Evolutionary conservation across 2,888 invertebrate species (phyloP), one percentile per base, ranked within the genome.

Genomic region (Balanococcus diminutus): DNA sequence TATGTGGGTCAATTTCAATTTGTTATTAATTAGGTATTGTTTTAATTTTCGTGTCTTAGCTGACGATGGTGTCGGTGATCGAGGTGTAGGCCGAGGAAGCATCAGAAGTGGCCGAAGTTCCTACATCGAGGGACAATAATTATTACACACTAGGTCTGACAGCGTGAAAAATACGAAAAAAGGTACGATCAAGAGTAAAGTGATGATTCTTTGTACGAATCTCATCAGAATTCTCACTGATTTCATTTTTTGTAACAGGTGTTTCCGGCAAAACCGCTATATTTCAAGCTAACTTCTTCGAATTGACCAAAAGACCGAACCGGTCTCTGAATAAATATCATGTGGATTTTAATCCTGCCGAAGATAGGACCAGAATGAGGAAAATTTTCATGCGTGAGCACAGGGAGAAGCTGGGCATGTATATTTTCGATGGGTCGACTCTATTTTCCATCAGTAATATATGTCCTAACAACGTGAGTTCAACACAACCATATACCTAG

Each of bases 261-360:
- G n/a, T 14, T 0, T 19, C 32, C 22, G 83, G 83, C 1, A 31
- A 32, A 8, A 61, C 9, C 9, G 31, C 32, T 0, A 56, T n/a
- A 0, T 25, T 83, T 4, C n/a, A 28, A 22, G 25, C 83, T 0
- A 83, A 83, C 61, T 56, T 61, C 31, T 83, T 83, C 19, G 16
- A 56, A 19, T 16, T 83, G n/a, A 25, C 8, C 0, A 36, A 25
- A 1, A 11, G 5, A 0, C 32, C 46, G 5, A 91, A 93, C 81
- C 96, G 96, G 95, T 91, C 92, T 0, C 90, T 96, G 0, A 93
- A 93, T 88, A 94, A 95, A 86, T 96, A 96, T 89, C 92, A 93
- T 2, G 95, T 96, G 0, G 94, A 95, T 87, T 93, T 95, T 88
- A 89, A 90, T 0, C 96, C 96, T 0, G 93, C 93, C 0, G 93